phyloP scores from a whole-genome alignment of 2,797 vertebrate genomes.

The Mus caroli region DNA sequence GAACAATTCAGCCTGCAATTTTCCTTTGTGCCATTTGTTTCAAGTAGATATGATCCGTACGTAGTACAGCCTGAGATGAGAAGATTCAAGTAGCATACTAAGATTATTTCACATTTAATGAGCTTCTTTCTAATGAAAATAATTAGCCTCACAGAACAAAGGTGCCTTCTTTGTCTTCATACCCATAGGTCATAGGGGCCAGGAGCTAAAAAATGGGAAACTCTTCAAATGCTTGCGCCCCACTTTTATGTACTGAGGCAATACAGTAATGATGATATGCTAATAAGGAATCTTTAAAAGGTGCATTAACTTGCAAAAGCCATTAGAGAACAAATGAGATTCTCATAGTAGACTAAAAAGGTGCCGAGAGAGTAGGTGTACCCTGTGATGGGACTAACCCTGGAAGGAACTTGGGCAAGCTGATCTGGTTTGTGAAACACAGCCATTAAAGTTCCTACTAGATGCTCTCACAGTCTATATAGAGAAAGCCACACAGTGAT shows the following conservation, averaged over 20 bases:
- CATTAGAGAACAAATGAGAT: conserved; percentile 52
- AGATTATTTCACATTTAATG: conserved; percentile 65
- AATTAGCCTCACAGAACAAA: conserved; percentile 64
- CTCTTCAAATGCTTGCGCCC: conserved; percentile 14
- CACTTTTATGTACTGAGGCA: background rate
- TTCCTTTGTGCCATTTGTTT: conserved; percentile 71
- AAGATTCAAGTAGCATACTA: conserved; percentile 29
- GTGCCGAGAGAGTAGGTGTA: background rate
- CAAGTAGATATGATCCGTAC: background rate
- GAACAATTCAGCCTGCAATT: conserved; percentile 35
- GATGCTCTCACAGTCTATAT: background rate
- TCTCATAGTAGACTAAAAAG: background rate
- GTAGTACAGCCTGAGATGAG: background rate
- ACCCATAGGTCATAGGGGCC: background rate
- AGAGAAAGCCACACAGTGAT: conserved; percentile 8
- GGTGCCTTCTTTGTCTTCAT: conserved; percentile 46
- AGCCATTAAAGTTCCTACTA: background rate
- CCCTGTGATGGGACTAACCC: background rate
- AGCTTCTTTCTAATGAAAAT: conserved; percentile 61
- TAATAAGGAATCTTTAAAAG: conserved; percentile 36
- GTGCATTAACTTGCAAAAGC: conserved; percentile 31
- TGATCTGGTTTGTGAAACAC: conserved; percentile 37
- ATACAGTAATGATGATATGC: background rate
- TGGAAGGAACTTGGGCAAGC: conserved; percentile 7
- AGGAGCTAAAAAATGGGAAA: conserved; percentile 45